Evolutionary conservation across 1,140 invertebrate genomes (phyloP).

Genomic region (Penaeus chinensis): DNA sequence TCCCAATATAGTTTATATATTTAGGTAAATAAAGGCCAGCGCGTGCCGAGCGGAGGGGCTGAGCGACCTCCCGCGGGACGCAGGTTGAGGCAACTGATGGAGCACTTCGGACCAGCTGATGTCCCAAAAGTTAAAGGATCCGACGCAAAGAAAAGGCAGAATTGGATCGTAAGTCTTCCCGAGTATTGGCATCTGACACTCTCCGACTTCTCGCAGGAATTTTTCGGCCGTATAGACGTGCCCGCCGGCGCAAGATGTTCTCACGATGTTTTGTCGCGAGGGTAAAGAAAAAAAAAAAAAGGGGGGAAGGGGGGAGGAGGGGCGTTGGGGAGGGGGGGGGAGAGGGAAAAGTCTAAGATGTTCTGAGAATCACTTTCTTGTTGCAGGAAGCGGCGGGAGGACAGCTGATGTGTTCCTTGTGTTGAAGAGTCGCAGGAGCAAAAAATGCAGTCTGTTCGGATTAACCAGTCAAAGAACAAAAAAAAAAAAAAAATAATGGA

Average conservation of each 20-base stretch:
- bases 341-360: neutral
- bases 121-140: neutral
- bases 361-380: too few relatives aligned
- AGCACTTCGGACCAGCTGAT: too few relatives aligned
- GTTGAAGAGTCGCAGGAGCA: neutral
- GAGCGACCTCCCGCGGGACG: too few relatives aligned
- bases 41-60: too few relatives aligned
- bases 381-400: neutral
- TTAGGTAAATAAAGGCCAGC: too few relatives aligned
- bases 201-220: too few relatives aligned
- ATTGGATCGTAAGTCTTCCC: neutral
- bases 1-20: too few relatives aligned
- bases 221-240: too few relatives aligned
- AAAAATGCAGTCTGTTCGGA: neutral
- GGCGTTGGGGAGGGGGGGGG: neutral
- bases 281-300: neutral
- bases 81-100: too few relatives aligned
- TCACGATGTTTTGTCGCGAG: neutral
- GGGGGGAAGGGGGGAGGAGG: neutral
- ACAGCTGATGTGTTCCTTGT: neutral
- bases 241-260: too few relatives aligned
- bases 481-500: neutral
- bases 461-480: neutral
- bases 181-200: too few relatives aligned
- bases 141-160: constrained; percentile 1